Evolutionary conservation across 2,113 vertebrate species (phyloP).

Genomic region (Antechinus flavipes): DNA sequence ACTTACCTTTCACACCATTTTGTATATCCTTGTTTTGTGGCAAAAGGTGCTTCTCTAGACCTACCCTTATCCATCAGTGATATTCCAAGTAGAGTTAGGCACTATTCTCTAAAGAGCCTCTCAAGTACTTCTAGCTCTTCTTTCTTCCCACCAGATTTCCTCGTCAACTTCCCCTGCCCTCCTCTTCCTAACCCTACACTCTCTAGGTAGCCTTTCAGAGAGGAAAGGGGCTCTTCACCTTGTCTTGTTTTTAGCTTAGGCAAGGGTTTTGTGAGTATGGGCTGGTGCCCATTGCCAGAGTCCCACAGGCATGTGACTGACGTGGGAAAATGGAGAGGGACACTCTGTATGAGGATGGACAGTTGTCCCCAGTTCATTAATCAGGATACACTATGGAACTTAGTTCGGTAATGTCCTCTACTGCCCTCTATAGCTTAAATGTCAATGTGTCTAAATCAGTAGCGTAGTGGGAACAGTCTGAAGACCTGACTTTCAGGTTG

Average conservation of each 20-base stretch:
- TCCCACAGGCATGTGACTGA: neutral
- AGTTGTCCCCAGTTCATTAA: neutral
- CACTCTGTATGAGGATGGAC: neutral
- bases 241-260: neutral
- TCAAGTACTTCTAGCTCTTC: neutral
- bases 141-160: neutral
- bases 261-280: neutral
- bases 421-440: conserved; percentile 61
- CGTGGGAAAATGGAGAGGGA: neutral
- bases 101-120: neutral
- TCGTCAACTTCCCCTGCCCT: neutral
- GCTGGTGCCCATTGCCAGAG: neutral
- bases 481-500: neutral
- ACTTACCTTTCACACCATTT: neutral
- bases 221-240: conserved; percentile 3
- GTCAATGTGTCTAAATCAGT: conserved; percentile 5
- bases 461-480: neutral
- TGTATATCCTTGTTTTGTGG: neutral
- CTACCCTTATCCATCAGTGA: neutral
- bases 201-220: neutral
- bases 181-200: neutral
- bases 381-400: neutral
- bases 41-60: neutral
- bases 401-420: conserved; percentile 37
- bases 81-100: neutral